Base-by-base conservation (phyloP, 1,140 invertebrate species). In the Zaprionus ornatus region DNA sequence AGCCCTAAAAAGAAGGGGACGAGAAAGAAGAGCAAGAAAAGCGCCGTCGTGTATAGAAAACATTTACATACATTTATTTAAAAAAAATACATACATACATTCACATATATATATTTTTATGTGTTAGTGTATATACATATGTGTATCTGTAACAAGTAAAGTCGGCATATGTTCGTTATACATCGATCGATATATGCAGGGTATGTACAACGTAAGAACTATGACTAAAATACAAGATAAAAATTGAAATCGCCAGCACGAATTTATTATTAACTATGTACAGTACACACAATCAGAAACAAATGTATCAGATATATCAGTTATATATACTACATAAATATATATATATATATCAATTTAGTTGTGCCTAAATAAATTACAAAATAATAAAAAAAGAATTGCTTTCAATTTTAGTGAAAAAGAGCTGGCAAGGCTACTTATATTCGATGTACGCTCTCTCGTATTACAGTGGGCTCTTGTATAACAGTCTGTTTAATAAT, bases 341-440 rank as follows among this genome's bases (percentile, higher is more conserved):
- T 29, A 21, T 42, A 29, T 50, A 32, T 50, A 17, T 29, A 29
- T 42, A 42, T 57, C 23, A 50, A 69, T 42, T 62, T 29, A n/a
- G 19, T 15, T 35, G 13, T 60, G 21, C 57, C 23, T 60, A 60
- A 57, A 23, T 27, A 17, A 23, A 54, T 25, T 55, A 40, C 35
- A 35, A 3, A n/a, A 50, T 52, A 40, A 32, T 42, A 12, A 27
- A 42, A 60, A 68, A 32, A 60, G 32, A 35, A 68, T 59, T 12
- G 29, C 12, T 29, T 29, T 70, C 3, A n/a, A n/a, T 65, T 55
- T n/a, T 23, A 50, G 27, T 52, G 52, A 50, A 66, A 13, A 57
- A 76, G 70, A 76, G 74, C 80, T 71, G 77, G 77, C 80, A 83
- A 72, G 69, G 74, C 66, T 65, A 63, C 72, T 76, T 83, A 83